phyloP scores from a whole-genome alignment of 2,797 vertebrate species.

The Petrocephalus sullivani region DNA sequence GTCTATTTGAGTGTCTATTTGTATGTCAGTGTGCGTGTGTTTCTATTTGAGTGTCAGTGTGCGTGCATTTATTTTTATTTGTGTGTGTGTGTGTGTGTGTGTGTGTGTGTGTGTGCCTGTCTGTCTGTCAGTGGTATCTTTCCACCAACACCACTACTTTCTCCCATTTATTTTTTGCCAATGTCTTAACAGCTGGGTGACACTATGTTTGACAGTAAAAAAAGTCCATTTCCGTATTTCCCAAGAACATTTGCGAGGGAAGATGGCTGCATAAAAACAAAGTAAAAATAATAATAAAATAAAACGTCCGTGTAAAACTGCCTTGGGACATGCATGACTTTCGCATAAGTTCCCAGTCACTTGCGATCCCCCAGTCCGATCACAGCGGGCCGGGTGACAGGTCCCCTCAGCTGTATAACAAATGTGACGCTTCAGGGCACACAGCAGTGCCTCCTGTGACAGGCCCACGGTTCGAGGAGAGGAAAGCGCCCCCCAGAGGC shows the following conservation, averaged over 20 bases:
- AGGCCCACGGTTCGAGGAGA: constrained; percentile 41
- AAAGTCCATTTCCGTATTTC: not conserved
- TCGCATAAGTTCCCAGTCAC: not conserved
- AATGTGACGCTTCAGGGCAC: not conserved
- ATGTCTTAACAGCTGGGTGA: not conserved
- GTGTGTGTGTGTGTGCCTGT: not conserved
- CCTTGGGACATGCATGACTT: not conserved
- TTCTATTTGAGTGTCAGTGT: not conserved
- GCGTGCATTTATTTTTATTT: not conserved
- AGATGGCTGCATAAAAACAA: not conserved
- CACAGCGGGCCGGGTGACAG: not conserved
- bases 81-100: not conserved
- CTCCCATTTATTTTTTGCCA: not conserved
- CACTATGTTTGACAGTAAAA: not conserved
- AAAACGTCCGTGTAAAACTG: not conserved
- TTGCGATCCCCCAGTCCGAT: not conserved
- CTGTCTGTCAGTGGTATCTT: not conserved
- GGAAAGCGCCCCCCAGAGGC: constrained; percentile 60
- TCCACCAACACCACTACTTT: too few species aligned
- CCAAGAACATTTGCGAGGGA: not conserved
- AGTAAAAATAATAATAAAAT: not conserved
- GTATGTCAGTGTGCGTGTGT: not conserved
- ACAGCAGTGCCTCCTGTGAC: constrained; percentile 8
- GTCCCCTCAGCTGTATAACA: not conserved
- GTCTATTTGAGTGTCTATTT: not conserved